These are phyloP conservation scores for Paramisgurnus dabryanus DNA, from an alignment of 2,113 vertebrate species.

Conservation along the genomic window DNA sequence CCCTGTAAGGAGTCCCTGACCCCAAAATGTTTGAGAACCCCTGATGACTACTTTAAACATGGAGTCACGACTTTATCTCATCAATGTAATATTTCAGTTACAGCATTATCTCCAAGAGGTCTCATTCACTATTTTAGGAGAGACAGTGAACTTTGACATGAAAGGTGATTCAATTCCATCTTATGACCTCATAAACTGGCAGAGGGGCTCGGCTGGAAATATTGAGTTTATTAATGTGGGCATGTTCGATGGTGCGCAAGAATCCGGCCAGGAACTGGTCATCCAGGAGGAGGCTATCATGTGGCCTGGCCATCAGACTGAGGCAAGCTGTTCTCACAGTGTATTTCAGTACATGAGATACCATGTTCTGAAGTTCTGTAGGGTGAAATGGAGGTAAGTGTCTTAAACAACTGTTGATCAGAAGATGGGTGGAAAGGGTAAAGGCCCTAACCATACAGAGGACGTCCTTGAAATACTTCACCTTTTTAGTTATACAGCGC, in stretches of 20 bases:
- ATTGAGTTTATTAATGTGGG: conserved; percentile 72
- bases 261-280: conserved; percentile 68
- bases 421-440: conserved; percentile 7
- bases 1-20: too few relatives aligned
- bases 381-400: conserved; percentile 72
- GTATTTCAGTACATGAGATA: conserved; percentile 75
- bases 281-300: conserved; percentile 68
- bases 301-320: conserved; percentile 70
- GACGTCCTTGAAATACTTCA: neutral
- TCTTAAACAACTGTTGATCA: conserved; percentile 28
- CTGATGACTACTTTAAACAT: neutral
- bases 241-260: conserved; percentile 72
- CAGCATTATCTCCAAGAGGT: conserved; percentile 74
- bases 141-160: conserved; percentile 74
- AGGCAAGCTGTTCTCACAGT: conserved; percentile 76
- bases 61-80: neutral
- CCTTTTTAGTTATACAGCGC: too few relatives aligned
- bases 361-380: conserved; percentile 75
- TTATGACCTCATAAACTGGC: conserved; percentile 79
- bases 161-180: conserved; percentile 75
- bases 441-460: neutral
- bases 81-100: conserved; percentile 58
- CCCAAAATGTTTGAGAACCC: too few relatives aligned
- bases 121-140: conserved; percentile 65
- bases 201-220: conserved; percentile 64